Percentiles rank a stretch among this genome's conserved stretches.
Evolutionary conservation across 2,888 invertebrate species (phyloP).

Genomic region (Mythimna vitellina): DNA sequence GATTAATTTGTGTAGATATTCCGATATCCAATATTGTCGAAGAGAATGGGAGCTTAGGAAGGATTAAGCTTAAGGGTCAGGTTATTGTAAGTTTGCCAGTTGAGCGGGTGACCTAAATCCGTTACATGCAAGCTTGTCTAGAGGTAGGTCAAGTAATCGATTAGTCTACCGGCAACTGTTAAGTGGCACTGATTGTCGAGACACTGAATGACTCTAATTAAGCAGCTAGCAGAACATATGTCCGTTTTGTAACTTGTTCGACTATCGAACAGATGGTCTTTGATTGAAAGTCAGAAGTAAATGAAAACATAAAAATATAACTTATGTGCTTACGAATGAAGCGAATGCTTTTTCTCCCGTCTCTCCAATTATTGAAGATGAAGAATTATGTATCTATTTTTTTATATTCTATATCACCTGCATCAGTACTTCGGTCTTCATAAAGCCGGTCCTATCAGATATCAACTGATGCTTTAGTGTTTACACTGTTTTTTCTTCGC

Average conservation of each 20-base stretch:
- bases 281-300: slow-evolving; percentile 27
- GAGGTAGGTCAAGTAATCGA: slow-evolving; percentile 52
- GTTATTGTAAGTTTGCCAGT: slow-evolving; percentile 41
- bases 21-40: slow-evolving; percentile 37
- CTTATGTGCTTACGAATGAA: slow-evolving; percentile 15
- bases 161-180: slow-evolving; percentile 25
- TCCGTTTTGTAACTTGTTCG: background rate
- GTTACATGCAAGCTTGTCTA: slow-evolving; percentile 33
- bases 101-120: slow-evolving; percentile 47
- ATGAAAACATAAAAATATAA: slow-evolving; percentile 46
- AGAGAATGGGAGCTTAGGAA: slow-evolving; percentile 39
- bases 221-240: background rate
- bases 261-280: slow-evolving; percentile 5
- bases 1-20: slow-evolving; percentile 41
- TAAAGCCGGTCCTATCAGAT: slow-evolving; percentile 48
- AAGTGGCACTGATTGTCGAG: slow-evolving; percentile 22
- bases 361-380: slow-evolving; percentile 50
- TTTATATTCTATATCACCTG: slow-evolving; percentile 31
- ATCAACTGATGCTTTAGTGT: slow-evolving; percentile 49
- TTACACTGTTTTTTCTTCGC: slow-evolving; percentile 48
- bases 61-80: slow-evolving; percentile 49
- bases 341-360: slow-evolving; percentile 38
- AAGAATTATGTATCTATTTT: slow-evolving; percentile 36
- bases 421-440: slow-evolving; percentile 22
- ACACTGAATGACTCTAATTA: slow-evolving; percentile 29